Conservation (phyloP, 2,797 vertebrate species). For the Coregonus sp. region DNA sequence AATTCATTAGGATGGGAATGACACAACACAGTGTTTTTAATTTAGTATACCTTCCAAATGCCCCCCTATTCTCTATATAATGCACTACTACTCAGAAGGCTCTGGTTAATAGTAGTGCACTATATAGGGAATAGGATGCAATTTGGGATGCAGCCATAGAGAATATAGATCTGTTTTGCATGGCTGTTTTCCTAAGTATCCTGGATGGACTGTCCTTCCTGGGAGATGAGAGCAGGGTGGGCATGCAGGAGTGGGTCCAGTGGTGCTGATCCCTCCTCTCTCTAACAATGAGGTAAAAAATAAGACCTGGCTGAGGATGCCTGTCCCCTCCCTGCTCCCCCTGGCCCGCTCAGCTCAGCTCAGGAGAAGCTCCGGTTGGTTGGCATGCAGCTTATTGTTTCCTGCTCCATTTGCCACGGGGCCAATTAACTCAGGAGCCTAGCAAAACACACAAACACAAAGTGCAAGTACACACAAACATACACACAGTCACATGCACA, state of each 20-base stretch:
- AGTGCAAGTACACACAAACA: slow-evolving; percentile 12
- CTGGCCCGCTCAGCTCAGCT: neutral
- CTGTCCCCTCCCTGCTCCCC: neutral
- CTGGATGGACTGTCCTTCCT: too few relatives aligned
- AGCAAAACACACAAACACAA: slow-evolving; percentile 6
- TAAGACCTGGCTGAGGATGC: slow-evolving; percentile 13
- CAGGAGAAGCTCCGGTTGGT: slow-evolving; percentile 27
- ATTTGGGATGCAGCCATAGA: too few relatives aligned
- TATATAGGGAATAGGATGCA: too few relatives aligned
- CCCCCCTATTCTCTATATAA: too few relatives aligned
- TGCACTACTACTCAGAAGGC: too few relatives aligned
- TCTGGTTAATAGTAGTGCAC: too few relatives aligned
- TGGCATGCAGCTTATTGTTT: slow-evolving; percentile 32
- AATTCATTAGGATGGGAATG: too few relatives aligned
- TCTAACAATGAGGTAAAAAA: slow-evolving; percentile 55
- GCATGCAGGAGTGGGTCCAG: neutral
- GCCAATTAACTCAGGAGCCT: slow-evolving; percentile 33
- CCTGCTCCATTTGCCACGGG: slow-evolving; percentile 43
- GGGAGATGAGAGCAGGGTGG: neutral
- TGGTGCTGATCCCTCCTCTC: neutral
- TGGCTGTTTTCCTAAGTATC: too few relatives aligned
- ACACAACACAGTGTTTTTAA: too few relatives aligned
- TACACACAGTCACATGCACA: slow-evolving; percentile 3
- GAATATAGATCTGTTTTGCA: too few relatives aligned
- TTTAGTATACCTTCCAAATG: too few relatives aligned